A percentile compares a stretch with the other conserved stretches of the same genome.
Evolutionary conservation across 1,140 invertebrate species (phyloP).

Genomic region (Helicoverpa zea): DNA sequence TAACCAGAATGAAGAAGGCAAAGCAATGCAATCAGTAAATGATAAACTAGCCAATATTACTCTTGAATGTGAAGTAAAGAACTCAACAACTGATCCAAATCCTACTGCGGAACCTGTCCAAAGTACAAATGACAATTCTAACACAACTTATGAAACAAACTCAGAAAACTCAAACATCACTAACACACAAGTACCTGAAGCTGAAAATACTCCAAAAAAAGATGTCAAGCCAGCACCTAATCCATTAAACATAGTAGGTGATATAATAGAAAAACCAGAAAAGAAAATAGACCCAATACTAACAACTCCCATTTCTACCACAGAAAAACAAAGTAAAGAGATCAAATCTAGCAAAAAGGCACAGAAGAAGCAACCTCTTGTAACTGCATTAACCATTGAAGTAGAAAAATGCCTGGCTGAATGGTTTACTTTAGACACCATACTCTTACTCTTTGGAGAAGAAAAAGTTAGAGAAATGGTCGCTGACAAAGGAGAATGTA

Average conservation of each 20-base stretch:
- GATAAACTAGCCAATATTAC: constrained; percentile 8
- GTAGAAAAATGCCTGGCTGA: constrained; percentile 87
- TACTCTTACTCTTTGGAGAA: constrained; percentile 87
- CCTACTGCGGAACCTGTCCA: constrained; percentile 14
- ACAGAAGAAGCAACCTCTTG: constrained; percentile 71
- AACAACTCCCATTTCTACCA: constrained; percentile 43
- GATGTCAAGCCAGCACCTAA: constrained; percentile 63
- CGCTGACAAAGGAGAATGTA: constrained; percentile 84
- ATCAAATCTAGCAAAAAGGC: constrained; percentile 56
- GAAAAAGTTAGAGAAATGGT: constrained; percentile 87
- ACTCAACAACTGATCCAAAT: neutral
- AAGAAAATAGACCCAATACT: constrained; percentile 78
- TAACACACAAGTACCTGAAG: neutral
- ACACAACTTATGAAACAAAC: neutral
- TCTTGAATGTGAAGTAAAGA: neutral
- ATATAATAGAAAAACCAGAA: constrained; percentile 79
- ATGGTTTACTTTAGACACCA: constrained; percentile 88
- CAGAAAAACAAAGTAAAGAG: constrained; percentile 45
- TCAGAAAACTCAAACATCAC: neutral
- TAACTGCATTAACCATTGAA: constrained; percentile 74
- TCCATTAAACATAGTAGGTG: constrained; percentile 78
- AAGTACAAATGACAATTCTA: constrained; percentile 42
- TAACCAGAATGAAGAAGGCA: neutral
- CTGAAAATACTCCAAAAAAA: neutral
- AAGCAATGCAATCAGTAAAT: neutral